A percentile compares a stretch with the other conserved stretches of the same genome.
Evolutionary conservation across 2,113 vertebrate genomes (phyloP).

Genomic region (Pleuronectes platessa): DNA sequence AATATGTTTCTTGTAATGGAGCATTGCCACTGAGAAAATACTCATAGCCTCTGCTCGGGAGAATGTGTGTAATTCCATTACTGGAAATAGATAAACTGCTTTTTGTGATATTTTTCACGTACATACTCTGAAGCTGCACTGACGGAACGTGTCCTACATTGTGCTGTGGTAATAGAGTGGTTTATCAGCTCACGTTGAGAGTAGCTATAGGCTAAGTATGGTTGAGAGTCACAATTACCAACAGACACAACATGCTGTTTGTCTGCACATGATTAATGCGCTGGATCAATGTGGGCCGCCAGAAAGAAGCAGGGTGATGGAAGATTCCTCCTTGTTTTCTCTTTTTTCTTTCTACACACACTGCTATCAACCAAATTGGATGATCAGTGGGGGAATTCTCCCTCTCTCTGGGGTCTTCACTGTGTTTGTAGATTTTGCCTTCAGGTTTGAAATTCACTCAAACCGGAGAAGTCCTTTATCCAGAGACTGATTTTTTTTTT

Average conservation of each 20-base stretch:
- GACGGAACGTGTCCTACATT: conserved; percentile 71
- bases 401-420: conserved; percentile 63
- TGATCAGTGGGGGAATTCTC: conserved; percentile 79
- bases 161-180: conserved; percentile 74
- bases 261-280: conserved; percentile 79
- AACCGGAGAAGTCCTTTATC: conserved; percentile 60
- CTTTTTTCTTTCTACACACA: conserved; percentile 24
- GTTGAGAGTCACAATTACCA: conserved; percentile 80
- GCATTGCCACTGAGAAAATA: conserved; percentile 50
- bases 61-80: conserved; percentile 68
- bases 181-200: conserved; percentile 78
- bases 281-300: conserved; percentile 67
- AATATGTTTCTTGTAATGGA: conserved; percentile 54
- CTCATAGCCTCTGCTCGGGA: conserved; percentile 11
- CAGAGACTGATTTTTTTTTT: conserved; percentile 47
- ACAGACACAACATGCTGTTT: conserved; percentile 81
- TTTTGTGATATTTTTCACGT: conserved; percentile 54
- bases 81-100: conserved; percentile 68
- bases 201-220: conserved; percentile 80
- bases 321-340: conserved; percentile 71
- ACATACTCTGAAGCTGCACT: conserved; percentile 33
- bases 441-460: conserved; percentile 77
- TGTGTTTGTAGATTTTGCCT: conserved; percentile 79
- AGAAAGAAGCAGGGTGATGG: conserved; percentile 62
- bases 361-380: conserved; percentile 78